Evolutionary conservation across 2,888 invertebrate species (phyloP), one percentile per base, ranked within the genome.

Genomic region (Synanthedon tipuliformis): DNA sequence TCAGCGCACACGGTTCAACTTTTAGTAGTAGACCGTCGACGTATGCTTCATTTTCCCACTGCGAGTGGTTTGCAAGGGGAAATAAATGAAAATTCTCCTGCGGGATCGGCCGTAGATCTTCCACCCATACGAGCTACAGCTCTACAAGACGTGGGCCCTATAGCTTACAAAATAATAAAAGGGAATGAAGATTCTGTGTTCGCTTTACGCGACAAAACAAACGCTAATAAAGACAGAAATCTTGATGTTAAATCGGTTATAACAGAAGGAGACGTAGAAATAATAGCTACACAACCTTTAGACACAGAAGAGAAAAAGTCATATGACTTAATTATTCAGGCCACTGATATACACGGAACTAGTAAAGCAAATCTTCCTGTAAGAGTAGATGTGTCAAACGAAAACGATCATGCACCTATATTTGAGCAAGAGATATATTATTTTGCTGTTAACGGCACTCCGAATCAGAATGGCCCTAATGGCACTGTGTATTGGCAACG

Each of bases 391-490:
- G 90, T 98, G 27, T 84, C 92, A 23, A 96, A 98, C 72, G 94
- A 94, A 74, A 98, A 98, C 75, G 98, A 98, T 78, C 97, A 98
- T 75, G 91, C 93, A 57, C 98, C 97, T 0, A 89, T 93, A 41
- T 97, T 97, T 75, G 91, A 92, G 45, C 90, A 93, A 60, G 89
- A 90, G 55, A 89, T 93, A 51, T 96, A 96, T 73, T 90, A 92
- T 62, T 96, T 96, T 71, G 88, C 92, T 63, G 87, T 94, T 40
- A 92, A 92, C 53, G 92, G 92, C 41, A 90, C 90, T 3, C 81
- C 83, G 55, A 84, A 88, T 23, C 90, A 89, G 66, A 83, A 86
- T 58, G 80, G 88, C 56, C 88, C 86, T 40, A 93, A 93, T 68
- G 89, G 91, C 7, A 84, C 82, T 7, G 89, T 89, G 12, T 88